phyloP scores from a whole-genome alignment of 2,797 vertebrate species.

The Martes flavigula region DNA sequence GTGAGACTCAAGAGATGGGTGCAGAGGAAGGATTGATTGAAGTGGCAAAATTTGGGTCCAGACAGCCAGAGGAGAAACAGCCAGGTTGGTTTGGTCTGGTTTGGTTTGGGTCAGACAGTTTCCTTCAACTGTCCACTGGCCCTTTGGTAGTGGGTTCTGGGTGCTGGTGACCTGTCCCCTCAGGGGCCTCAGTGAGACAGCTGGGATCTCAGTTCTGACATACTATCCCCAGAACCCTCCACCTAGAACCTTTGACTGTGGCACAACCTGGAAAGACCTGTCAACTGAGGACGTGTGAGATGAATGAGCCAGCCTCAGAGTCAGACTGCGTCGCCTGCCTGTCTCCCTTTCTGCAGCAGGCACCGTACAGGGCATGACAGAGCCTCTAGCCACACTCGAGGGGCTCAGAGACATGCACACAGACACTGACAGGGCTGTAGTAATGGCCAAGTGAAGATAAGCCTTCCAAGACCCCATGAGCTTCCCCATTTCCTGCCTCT shows the following conservation, averaged over 20 bases:
- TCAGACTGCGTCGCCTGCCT: not conserved
- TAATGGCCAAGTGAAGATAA: not conserved
- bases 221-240: not conserved
- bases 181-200: not conserved
- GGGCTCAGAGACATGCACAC: fast-evolving
- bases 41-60: not conserved
- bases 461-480: fast-evolving
- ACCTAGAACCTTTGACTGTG: not conserved
- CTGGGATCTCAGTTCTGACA: not conserved
- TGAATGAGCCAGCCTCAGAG: not conserved
- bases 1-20: not conserved
- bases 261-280: not conserved
- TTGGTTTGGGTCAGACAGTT: not conserved
- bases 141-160: not conserved
- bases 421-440: not conserved
- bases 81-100: not conserved
- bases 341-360: fast-evolving
- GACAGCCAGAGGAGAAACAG: not conserved
- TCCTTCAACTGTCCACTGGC: not conserved
- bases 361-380: fast-evolving
- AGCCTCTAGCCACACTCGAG: not conserved
- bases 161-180: not conserved
- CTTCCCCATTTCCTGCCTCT: not conserved
- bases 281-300: not conserved
- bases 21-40: not conserved